Base-by-base conservation (phyloP, 1,140 invertebrate species). In the Drosophila parabipectinata region DNA sequence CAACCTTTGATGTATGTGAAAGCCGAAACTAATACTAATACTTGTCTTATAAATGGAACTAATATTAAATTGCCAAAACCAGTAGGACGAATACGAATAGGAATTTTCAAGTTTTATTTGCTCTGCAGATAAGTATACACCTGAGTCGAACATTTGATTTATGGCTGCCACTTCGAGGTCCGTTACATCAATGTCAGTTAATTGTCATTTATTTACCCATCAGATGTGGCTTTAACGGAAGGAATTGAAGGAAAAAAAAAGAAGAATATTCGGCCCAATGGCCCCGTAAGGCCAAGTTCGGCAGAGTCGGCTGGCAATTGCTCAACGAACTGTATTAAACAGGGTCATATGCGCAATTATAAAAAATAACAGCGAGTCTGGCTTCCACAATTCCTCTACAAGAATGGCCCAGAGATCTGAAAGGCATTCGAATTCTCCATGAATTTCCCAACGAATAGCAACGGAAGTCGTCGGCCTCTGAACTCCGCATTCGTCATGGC, bases 321-420 rank as follows among this genome's bases (percentile, higher is more conserved):
- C 73, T 63, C 82, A 78, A 61, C 75, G 82, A 87, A 87, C 82
- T 87, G 82, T 87, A 87, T 76, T 87, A 87, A 87, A 79, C 82
- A 81, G 82, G 82, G 82, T 87, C 82, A 87, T 87, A 81, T 87
- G 82, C 82, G 69, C 82, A 87, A 87, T 87, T 87, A 87, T 87
- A 87, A 69, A 87, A 78, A 85, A 81, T 81, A 85, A 77, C 73
- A 66, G 51, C 47, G 59, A 57, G 14, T 60, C 44, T 48, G 44
- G 56, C 44, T 48, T 37, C 30, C 30, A 8, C n/a, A 48, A 50
- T 50, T 45, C 44, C 44, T 34, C 21, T 15, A 75, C 58, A 77
- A 69, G 68, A 66, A 59, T 53, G 32, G 45, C 12, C 45, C 56
- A 24, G 37, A 45, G 54, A 54, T 45, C 60, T 54, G 54, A 50